Conservation (phyloP, 2,888 invertebrate species). For the Philaethria dido region DNA sequence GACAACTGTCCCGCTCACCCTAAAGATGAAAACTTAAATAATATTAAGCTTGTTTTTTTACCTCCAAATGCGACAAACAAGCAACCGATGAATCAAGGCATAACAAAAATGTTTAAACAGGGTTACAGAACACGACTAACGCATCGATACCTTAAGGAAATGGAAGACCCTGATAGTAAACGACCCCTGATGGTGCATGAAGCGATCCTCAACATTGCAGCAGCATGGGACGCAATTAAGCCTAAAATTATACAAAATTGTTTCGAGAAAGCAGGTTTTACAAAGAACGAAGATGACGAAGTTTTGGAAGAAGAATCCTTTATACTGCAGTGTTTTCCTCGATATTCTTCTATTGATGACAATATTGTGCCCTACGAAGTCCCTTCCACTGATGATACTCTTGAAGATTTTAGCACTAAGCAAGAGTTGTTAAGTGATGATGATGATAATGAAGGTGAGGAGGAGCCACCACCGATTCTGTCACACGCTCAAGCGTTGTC, state of each 20-base stretch:
- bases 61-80: slow-evolving; percentile 43
- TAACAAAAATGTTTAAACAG: slow-evolving; percentile 38
- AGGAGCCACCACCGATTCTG: slow-evolving; percentile 44
- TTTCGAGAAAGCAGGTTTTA: slow-evolving; percentile 39
- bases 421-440: slow-evolving; percentile 38
- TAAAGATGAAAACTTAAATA: slow-evolving; percentile 39
- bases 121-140: slow-evolving; percentile 40
- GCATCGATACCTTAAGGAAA: slow-evolving; percentile 40
- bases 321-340: slow-evolving; percentile 36
- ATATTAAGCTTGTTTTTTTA: slow-evolving; percentile 47
- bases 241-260: slow-evolving; percentile 41
- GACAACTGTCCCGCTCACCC: slow-evolving; percentile 52
- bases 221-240: slow-evolving; percentile 40
- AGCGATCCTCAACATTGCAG: slow-evolving; percentile 42
- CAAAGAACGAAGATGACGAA: slow-evolving; percentile 32
- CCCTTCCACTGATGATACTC: slow-evolving; percentile 37
- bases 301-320: slow-evolving; percentile 38
- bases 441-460: slow-evolving; percentile 41
- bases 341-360: slow-evolving; percentile 41
- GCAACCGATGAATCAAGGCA: slow-evolving; percentile 47
- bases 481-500: slow-evolving; percentile 42
- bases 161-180: slow-evolving; percentile 29
- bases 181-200: slow-evolving; percentile 39
- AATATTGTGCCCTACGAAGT: slow-evolving; percentile 41
- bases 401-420: slow-evolving; percentile 43